Evolutionary conservation across 2,888 invertebrate genomes (phyloP).

Genomic region (Tipula vernalis): DNA sequence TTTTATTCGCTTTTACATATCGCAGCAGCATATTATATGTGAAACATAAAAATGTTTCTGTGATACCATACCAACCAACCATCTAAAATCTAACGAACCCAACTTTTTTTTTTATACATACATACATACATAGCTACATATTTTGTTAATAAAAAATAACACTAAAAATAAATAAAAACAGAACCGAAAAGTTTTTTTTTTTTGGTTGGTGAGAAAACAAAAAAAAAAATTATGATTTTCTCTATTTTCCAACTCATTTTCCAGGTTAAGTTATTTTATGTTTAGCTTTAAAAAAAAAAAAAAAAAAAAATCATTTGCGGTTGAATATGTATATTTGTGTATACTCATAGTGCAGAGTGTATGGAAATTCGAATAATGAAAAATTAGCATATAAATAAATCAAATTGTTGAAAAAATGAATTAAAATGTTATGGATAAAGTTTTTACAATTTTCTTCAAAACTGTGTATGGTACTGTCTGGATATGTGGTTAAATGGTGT

Average conservation of each 20-base stretch:
- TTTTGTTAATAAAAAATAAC: not conserved
- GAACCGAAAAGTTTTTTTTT: not conserved
- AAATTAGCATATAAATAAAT: not conserved
- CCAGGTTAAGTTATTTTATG: slow-evolving; percentile 4
- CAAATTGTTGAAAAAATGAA: not conserved
- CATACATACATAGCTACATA: not conserved
- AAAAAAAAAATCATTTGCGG: not conserved
- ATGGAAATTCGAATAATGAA: not conserved
- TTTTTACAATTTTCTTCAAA: not conserved
- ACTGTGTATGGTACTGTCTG: not conserved
- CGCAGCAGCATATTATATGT: not conserved
- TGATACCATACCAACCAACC: not conserved
- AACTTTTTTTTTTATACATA: not conserved
- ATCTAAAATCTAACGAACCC: not conserved
- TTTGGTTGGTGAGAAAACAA: not conserved
- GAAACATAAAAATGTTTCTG: not conserved
- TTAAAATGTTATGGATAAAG: not conserved
- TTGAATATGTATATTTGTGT: not conserved
- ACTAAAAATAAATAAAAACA: not conserved
- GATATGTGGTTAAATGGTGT: not conserved
- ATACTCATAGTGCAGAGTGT: not conserved
- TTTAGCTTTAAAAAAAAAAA: not conserved
- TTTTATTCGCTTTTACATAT: not conserved
- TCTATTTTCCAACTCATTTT: not conserved
- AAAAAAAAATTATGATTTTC: not conserved